phyloP scores from a whole-genome alignment of 2,888 invertebrate genomes.

The Amblyteles armatorius region DNA sequence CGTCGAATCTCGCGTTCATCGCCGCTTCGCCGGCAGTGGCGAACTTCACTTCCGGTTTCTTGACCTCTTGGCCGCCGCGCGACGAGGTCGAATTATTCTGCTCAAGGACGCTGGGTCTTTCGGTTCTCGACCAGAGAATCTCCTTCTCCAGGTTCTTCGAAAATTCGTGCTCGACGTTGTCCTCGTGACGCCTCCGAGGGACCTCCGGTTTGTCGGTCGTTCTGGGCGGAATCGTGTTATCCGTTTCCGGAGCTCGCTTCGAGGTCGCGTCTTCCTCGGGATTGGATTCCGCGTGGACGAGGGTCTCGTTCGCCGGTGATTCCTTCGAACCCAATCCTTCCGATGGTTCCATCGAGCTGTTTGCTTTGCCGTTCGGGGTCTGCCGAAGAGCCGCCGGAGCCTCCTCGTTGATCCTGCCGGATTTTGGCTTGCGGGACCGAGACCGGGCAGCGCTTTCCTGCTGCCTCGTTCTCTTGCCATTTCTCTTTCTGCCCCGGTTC shows the following conservation, averaged over 20 bases:
- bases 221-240: constrained; percentile 60
- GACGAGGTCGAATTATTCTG: constrained; percentile 15
- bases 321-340: constrained; percentile 30
- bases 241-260: constrained; percentile 46
- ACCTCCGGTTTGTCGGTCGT: constrained; percentile 56
- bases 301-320: constrained; percentile 40
- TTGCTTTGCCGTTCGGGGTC: constrained; percentile 16
- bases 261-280: constrained; percentile 23
- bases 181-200: constrained; percentile 54
- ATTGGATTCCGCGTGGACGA: neutral
- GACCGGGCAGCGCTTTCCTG: constrained; percentile 27
- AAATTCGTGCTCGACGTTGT: constrained; percentile 78
- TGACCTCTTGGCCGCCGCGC: neutral
- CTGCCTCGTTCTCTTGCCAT: constrained; percentile 66
- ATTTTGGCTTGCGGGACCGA: constrained; percentile 55
- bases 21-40: neutral
- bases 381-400: constrained; percentile 41
- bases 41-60: neutral
- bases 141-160: constrained; percentile 79
- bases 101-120: constrained; percentile 2
- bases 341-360: neutral
- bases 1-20: constrained; percentile 72
- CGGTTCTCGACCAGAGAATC: constrained; percentile 72
- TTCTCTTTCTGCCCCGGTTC: constrained; percentile 72
- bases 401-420: constrained; percentile 9